These are phyloP conservation scores for Polia nebulosa DNA, from an alignment of 2,888 invertebrate species.

Conservation along the genomic window DNA sequence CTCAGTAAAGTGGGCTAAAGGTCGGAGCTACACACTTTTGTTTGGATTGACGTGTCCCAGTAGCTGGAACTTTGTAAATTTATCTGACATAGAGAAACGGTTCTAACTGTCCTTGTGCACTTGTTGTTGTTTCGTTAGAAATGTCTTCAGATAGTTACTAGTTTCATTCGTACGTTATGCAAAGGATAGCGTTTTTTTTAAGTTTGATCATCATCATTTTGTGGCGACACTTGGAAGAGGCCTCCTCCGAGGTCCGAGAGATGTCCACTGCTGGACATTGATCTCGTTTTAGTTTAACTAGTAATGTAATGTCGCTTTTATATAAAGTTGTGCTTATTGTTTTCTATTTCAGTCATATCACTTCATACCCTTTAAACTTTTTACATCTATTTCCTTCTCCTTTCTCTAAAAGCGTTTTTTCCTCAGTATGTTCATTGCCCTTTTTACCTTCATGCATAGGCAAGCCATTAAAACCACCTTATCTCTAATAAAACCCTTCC, in stretches of 20 bases:
- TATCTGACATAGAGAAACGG: conserved; percentile 47
- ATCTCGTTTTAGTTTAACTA: too few species aligned
- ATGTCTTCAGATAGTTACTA: conserved; percentile 7
- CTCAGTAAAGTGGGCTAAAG: conserved; percentile 63
- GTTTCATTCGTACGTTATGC: conserved; percentile 4
- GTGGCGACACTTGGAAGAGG: too few species aligned
- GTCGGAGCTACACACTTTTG: conserved; percentile 46
- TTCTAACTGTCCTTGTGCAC: conserved; percentile 1
- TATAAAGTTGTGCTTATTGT: background rate
- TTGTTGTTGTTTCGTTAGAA: conserved; percentile 33
- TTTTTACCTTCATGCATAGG: background rate
- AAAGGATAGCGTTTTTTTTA: background rate
- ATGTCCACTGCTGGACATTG: background rate
- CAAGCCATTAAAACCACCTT: background rate
- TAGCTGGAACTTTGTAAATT: conserved; percentile 59
- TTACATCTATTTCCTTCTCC: background rate
- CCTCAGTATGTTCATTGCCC: background rate
- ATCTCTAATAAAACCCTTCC: conserved; percentile 5
- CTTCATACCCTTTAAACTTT: background rate
- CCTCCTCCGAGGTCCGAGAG: too few species aligned
- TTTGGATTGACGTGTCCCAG: conserved; percentile 56
- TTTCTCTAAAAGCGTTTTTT: background rate
- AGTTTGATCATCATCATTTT: background rate
- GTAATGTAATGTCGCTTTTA: background rate
- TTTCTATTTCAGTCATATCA: background rate